Base-by-base conservation (phyloP, 2,888 invertebrate species). In the Mythimna ferrago region DNA sequence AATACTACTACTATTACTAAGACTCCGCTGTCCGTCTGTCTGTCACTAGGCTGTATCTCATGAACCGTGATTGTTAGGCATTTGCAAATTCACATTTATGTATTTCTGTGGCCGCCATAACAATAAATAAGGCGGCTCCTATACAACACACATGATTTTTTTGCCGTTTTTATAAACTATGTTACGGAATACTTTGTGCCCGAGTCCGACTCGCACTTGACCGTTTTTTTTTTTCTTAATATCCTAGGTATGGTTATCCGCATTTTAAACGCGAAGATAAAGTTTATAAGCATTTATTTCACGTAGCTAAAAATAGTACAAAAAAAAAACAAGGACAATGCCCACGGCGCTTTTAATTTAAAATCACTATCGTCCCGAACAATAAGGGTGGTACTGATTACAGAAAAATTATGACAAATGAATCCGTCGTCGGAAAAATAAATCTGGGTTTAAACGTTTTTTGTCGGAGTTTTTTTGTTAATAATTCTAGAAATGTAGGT, bases 291-390 rank as follows among this genome's bases (percentile, higher is more conserved):
- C 19, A 66, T 80, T 73, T 70, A 72, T 71, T 67, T 62, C 48
- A 65, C 61, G 67, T 65, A 56, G 38, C 44, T 65, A 14, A 71
- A 82, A 72, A 66, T 60, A 65, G 16, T 63, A 58, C 35, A 48
- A 48, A 48, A 66, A 72, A 89, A 60, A 93, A 90, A 88, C 16
- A 93, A 93, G 93, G 93, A 93, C 92, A 87, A 82, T 76, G 92
- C 94, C 87, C 21, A 84, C 70, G 89, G 95, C 93, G 66, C 77
- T 94, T 95, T 95, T 95, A 94, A 95, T 94, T 94, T 93, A 91
- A 94, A 94, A 92, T 93, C 92, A 93, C 91, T 89, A 91, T 90
- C 88, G 89, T 89, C 82, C 88, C 84, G 64, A 82, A 86, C 84
- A 91, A 92, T 89, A 86, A 86, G 88, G 87, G 73, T 62, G 51